A percentile compares a stretch with the other conserved stretches of the same genome.
phyloP scores from a whole-genome alignment of 2,113 vertebrate genomes.

The Alethe castanea region DNA sequence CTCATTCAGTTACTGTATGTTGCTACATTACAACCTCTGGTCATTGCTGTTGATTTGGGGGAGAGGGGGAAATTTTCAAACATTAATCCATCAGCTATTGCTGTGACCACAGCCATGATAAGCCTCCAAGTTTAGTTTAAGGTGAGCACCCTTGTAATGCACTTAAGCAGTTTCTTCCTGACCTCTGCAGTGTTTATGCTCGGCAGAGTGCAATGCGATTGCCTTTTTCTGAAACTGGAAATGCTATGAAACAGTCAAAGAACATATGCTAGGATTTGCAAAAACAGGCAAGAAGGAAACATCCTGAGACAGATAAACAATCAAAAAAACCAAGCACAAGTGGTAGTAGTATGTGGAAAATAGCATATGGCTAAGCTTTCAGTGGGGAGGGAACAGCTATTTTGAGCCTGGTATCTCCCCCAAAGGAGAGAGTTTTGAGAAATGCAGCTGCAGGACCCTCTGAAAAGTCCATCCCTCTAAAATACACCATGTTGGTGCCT shows the following conservation, averaged over 20 bases:
- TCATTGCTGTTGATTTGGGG: not conserved
- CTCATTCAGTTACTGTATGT: accelerated
- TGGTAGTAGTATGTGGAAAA: not conserved
- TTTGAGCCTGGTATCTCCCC: not conserved
- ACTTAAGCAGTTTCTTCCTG: not conserved
- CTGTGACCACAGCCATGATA: not conserved
- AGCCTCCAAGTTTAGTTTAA: not conserved
- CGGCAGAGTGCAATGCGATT: not conserved
- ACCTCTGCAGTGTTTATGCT: not conserved
- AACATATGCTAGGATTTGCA: constrained; percentile 1
- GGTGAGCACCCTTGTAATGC: not conserved
- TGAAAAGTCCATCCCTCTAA: not conserved
- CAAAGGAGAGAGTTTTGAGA: not conserved
- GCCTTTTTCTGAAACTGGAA: not conserved
- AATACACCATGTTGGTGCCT: not conserved
- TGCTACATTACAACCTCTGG: not conserved
- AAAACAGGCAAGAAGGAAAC: constrained; percentile 20
- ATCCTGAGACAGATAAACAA: constrained; percentile 43
- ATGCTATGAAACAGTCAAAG: not conserved
- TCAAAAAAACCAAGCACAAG: not conserved
- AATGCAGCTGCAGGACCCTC: not conserved
- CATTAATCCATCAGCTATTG: not conserved
- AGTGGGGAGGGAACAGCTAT: not conserved
- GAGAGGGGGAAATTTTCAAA: not conserved
- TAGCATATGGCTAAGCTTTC: not conserved